Conservation (phyloP, 1,140 invertebrate species). For the Cyclina sinensis region DNA sequence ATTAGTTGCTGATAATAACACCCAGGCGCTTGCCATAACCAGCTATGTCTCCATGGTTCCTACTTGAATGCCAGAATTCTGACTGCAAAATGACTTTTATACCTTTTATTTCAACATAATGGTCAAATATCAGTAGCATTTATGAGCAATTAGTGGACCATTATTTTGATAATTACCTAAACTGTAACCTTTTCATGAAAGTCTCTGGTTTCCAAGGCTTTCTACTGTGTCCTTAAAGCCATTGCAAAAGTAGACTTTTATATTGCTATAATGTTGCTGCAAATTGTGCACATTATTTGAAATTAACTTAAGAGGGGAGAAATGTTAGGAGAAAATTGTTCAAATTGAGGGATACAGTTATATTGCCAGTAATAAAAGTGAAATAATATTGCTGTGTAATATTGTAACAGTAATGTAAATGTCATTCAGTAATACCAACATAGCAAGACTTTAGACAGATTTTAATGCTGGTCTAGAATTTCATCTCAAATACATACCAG, state of each 20-base stretch:
- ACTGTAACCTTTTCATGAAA: constrained; percentile 32
- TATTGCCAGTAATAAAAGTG: constrained; percentile 36
- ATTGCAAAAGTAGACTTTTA: constrained; percentile 16
- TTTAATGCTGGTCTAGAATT: not conserved
- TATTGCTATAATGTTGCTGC: constrained; percentile 2
- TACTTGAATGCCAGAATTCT: constrained; percentile 37
- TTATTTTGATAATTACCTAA: constrained; percentile 34
- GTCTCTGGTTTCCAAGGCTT: not conserved
- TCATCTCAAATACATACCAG: not conserved
- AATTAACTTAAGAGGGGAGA: not conserved
- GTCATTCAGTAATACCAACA: not conserved
- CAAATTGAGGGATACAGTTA: constrained; percentile 2
- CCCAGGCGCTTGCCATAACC: not conserved
- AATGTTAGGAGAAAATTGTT: constrained; percentile 30
- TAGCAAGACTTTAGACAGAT: not conserved
- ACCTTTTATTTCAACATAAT: constrained; percentile 40
- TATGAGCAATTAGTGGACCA: constrained; percentile 47
- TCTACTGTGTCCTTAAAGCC: not conserved
- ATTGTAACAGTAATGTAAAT: not conserved
- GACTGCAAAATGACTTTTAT: constrained; percentile 45
- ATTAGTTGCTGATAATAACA: not conserved
- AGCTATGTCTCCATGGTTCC: not conserved
- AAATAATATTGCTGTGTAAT: constrained; percentile 20
- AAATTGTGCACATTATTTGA: constrained; percentile 46
- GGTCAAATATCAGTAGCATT: constrained; percentile 14